A percentile compares a stretch with the other conserved stretches of the same genome.
These are phyloP conservation scores for Tetrapedia diversipes DNA, from an alignment of 2,888 invertebrate genomes.

Conservation along the genomic window DNA sequence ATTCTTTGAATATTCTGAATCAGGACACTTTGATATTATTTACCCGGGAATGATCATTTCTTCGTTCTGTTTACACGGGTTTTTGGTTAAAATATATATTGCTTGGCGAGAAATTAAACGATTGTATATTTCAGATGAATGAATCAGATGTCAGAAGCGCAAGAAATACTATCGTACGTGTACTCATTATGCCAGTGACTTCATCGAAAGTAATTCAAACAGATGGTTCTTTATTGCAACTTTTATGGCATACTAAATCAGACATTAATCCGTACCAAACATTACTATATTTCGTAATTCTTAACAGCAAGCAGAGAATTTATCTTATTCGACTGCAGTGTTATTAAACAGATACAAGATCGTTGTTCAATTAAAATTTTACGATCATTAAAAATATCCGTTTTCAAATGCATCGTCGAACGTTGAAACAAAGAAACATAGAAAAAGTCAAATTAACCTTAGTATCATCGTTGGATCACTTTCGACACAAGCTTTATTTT, in stretches of 20 bases:
- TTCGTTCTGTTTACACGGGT: not conserved
- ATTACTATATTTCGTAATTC: too few relatives aligned
- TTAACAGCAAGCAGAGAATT: too few relatives aligned
- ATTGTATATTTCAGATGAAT: not conserved
- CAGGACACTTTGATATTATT: conserved; percentile 2
- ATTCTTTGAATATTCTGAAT: conserved; percentile 9
- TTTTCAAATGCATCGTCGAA: too few relatives aligned
- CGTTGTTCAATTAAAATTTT: too few relatives aligned
- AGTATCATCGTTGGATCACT: too few relatives aligned
- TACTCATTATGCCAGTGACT: not conserved
- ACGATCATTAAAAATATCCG: too few relatives aligned
- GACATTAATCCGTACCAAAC: not conserved
- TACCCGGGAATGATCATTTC: not conserved
- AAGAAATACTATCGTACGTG: not conserved
- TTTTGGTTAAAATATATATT: not conserved
- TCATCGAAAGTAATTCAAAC: not conserved
- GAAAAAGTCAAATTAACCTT: too few relatives aligned
- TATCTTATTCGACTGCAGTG: too few relatives aligned
- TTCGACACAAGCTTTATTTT: too few relatives aligned
- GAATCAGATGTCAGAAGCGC: not conserved
- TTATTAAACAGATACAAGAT: too few relatives aligned
- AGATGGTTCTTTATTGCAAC: not conserved
- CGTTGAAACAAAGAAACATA: not conserved
- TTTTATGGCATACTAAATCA: not conserved
- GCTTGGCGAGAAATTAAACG: not conserved